Evolutionary conservation across 2,797 vertebrate genomes (phyloP).

Genomic region (Sitta carolinensis): DNA sequence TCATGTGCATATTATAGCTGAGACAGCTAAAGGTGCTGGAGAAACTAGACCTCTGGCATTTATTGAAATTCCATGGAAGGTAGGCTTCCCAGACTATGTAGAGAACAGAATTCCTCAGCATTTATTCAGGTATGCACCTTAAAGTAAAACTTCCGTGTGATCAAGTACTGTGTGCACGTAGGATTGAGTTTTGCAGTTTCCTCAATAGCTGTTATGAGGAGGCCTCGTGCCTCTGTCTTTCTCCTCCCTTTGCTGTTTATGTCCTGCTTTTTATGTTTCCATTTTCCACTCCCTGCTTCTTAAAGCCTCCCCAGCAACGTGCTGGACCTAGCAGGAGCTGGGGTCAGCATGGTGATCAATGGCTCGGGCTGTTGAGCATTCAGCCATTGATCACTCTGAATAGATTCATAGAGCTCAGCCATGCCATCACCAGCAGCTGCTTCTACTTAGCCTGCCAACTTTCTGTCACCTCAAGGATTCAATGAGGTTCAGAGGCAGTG

Average conservation of each 20-base stretch:
- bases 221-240: not conserved
- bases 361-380: not conserved
- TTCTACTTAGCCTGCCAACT: conserved; percentile 33
- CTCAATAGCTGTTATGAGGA: conserved; percentile 16
- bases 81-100: not conserved
- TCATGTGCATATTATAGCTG: not conserved
- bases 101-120: not conserved
- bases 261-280: not conserved
- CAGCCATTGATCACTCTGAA: conserved; percentile 39
- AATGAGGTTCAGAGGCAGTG: conserved; percentile 38
- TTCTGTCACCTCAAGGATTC: conserved; percentile 28
- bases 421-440: conserved; percentile 27
- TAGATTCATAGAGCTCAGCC: conserved; percentile 1
- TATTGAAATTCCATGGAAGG: not conserved
- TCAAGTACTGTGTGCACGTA: not conserved
- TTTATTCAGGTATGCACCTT: conserved; percentile 13
- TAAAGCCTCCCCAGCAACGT: not conserved
- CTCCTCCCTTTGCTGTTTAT: not conserved
- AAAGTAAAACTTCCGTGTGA: conserved; percentile 17
- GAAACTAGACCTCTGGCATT: not conserved
- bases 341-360: conserved; percentile 49
- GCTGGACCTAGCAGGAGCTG: conserved; percentile 32
- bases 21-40: not conserved
- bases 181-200: conserved; percentile 24
- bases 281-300: not conserved